A percentile compares a stretch with the other conserved stretches of the same genome.
phyloP scores from a whole-genome alignment of 2,888 invertebrate species.

The Eurytoma californica region DNA sequence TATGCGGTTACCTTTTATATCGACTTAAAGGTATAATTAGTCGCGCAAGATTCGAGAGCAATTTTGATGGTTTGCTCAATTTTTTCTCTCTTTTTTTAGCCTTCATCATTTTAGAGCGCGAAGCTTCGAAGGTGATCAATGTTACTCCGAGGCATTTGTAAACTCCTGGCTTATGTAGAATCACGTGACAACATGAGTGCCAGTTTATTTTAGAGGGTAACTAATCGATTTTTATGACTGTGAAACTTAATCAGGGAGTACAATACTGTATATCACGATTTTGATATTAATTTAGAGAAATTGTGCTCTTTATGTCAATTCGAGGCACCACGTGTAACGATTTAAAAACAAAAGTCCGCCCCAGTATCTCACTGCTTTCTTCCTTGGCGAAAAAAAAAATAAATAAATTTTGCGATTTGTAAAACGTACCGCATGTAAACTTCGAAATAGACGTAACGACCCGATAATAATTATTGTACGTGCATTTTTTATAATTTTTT shows the following conservation, averaged over 20 bases:
- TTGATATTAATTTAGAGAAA: conserved; percentile 51
- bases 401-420: conserved; percentile 33
- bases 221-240: conserved; percentile 49
- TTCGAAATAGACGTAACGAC: conserved; percentile 54
- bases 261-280: conserved; percentile 51
- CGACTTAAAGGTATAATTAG: too few relatives aligned
- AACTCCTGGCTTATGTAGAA: conserved; percentile 45
- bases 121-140: conserved; percentile 47
- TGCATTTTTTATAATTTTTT: conserved; percentile 56
- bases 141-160: conserved; percentile 42
- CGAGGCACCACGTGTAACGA: conserved; percentile 41
- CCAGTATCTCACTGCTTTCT: conserved; percentile 49
- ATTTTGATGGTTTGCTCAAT: not conserved
- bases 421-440: conserved; percentile 28
- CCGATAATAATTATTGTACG: not conserved
- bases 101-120: too few relatives aligned
- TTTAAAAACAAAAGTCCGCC: conserved; percentile 48
- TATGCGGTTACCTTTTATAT: too few relatives aligned
- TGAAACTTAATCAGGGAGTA: conserved; percentile 54
- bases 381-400: conserved; percentile 39
- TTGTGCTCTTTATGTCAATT: conserved; percentile 48
- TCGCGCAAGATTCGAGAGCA: not conserved
- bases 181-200: conserved; percentile 40
- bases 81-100: not conserved
- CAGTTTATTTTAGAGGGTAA: conserved; percentile 53